A percentile compares a stretch with the other conserved stretches of the same genome.
These are phyloP conservation scores for Phylloscopus trochilus DNA, from an alignment of 2,113 vertebrate species.

Conservation along the genomic window DNA sequence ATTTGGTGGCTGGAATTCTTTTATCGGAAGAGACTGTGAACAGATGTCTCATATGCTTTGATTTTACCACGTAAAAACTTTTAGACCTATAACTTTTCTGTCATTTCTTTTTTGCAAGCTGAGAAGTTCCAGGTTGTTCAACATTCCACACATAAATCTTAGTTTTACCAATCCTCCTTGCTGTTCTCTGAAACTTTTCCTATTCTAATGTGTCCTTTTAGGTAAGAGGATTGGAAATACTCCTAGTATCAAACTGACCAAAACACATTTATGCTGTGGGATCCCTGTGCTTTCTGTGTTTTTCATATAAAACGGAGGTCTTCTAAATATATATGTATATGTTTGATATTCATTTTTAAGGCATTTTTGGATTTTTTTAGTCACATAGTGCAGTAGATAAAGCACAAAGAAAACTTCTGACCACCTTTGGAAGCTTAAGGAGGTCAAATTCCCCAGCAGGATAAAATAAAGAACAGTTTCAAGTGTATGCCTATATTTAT, in stretches of 20 bases:
- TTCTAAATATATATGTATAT: too few relatives aligned
- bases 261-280: not conserved
- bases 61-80: not conserved
- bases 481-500: not conserved
- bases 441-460: not conserved
- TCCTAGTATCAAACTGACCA: not conserved
- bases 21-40: not conserved
- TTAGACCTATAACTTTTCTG: not conserved
- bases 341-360: not conserved
- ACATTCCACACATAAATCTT: not conserved
- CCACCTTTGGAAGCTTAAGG: not conserved
- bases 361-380: not conserved
- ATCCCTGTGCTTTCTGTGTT: not conserved
- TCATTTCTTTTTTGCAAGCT: not conserved
- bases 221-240: not conserved
- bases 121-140: not conserved
- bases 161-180: not conserved
- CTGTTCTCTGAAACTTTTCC: not conserved
- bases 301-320: not conserved
- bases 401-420: not conserved
- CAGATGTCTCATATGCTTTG: not conserved
- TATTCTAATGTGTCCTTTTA: not conserved
- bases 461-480: not conserved
- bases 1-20: not conserved
- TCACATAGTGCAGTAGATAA: not conserved